Conservation (phyloP, 1,140 invertebrate species). For the Lepidotrigona ventralis region DNA sequence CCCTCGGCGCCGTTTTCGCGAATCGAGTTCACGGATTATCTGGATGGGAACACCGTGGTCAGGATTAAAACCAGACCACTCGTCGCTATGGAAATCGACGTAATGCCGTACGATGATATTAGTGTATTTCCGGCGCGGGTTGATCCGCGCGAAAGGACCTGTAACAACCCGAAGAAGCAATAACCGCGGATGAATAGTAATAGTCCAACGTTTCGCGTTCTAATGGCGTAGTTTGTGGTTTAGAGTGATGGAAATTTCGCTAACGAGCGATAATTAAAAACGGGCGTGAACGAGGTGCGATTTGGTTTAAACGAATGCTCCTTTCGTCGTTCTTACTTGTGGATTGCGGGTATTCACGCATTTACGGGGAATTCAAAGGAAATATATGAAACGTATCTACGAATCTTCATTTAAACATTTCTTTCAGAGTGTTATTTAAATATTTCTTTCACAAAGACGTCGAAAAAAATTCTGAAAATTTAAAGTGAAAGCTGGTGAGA, state of each 20-base stretch:
- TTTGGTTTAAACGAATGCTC: not conserved
- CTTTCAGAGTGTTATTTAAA: not conserved
- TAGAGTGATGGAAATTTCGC: not conserved
- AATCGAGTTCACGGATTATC: conserved; percentile 38
- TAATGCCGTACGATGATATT: conserved; percentile 12
- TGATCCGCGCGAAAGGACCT: not conserved
- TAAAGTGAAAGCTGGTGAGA: too few relatives aligned
- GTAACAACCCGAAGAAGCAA: not conserved
- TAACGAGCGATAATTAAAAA: not conserved
- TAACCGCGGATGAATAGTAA: not conserved
- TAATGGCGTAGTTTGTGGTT: not conserved
- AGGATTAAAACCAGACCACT: conserved; percentile 27
- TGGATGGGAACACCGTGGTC: not conserved
- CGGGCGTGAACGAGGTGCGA: not conserved
- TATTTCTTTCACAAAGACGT: not conserved
- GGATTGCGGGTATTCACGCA: not conserved
- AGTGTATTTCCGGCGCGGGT: not conserved
- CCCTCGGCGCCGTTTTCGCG: not conserved
- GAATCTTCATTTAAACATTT: not conserved
- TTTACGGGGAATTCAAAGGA: not conserved
- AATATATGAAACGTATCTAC: too few relatives aligned
- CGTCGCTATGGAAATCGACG: conserved; percentile 24
- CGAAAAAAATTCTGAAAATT: too few relatives aligned
- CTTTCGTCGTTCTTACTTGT: not conserved
- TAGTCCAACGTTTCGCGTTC: not conserved